Conservation (phyloP, 2,888 invertebrate genomes). For the Conops quadrifasciatus region DNA sequence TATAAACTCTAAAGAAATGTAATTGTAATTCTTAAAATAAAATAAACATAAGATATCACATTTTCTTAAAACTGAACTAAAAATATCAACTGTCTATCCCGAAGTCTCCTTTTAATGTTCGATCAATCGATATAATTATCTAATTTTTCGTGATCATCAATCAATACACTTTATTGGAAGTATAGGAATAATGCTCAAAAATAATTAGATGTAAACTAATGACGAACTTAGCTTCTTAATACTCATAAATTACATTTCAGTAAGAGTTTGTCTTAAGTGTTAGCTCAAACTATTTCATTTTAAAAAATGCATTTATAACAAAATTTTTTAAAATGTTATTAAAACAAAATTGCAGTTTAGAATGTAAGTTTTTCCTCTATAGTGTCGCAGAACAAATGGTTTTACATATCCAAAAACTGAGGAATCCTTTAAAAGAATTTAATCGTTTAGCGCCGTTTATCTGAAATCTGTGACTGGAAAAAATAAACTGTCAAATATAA, state of each 20-base stretch:
- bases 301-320: no score
- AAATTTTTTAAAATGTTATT: neutral
- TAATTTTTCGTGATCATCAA: neutral
- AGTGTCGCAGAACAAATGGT: neutral
- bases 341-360: neutral
- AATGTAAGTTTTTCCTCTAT: neutral
- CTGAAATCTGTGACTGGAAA: neutral
- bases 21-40: neutral
- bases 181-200: neutral
- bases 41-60: neutral
- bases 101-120: neutral
- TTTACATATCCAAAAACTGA: neutral
- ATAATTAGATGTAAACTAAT: no score
- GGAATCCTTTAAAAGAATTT: neutral
- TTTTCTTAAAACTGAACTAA: neutral
- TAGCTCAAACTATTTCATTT: no score
- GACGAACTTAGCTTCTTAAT: no score
- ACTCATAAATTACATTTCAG: no score
- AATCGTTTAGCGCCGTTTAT: neutral
- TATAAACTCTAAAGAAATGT: neutral
- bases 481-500: neutral
- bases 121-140: neutral
- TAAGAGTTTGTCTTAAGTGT: no score
- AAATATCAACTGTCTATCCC: neutral
- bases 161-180: neutral